phyloP scores from a whole-genome alignment of 2,888 invertebrate genomes.

The Caenorhabditis wallacei region DNA sequence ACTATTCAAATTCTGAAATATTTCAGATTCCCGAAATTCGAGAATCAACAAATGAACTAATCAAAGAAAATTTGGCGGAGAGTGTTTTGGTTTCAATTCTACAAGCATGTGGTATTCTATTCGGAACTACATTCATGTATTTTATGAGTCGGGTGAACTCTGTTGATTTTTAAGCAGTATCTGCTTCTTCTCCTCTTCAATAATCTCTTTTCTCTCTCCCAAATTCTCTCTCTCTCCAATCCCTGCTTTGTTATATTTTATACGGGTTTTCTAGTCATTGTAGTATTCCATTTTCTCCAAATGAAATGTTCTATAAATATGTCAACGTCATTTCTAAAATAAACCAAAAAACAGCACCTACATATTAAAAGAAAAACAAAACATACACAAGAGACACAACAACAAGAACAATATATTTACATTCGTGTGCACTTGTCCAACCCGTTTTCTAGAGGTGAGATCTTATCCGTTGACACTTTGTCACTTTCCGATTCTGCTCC shows the following conservation, averaged over 20 bases:
- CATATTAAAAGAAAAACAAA: neutral
- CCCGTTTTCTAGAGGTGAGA: conserved; percentile 54
- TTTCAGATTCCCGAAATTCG: conserved; percentile 81
- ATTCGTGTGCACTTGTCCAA: conserved; percentile 46
- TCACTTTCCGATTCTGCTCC: conserved; percentile 27
- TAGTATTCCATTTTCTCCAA: conserved; percentile 14
- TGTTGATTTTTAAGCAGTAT: conserved; percentile 62
- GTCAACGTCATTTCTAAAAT: conserved; percentile 16
- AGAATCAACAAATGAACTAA: conserved; percentile 78
- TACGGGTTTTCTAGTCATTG: conserved; percentile 52
- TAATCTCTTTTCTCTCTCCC: conserved; percentile 3
- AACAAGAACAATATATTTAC: conserved; percentile 28
- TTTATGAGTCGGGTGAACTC: conserved; percentile 72
- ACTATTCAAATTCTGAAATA: neutral
- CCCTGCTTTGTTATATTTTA: conserved; percentile 41
- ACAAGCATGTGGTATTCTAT: conserved; percentile 73
- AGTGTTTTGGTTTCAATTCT: conserved; percentile 74
- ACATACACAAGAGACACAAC: conserved; percentile 22
- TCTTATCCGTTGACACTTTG: conserved; percentile 45
- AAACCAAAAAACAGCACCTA: conserved; percentile 29
- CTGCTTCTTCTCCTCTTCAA: conserved; percentile 19
- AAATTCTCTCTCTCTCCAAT: conserved; percentile 18
- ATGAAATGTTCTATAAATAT: conserved; percentile 20
- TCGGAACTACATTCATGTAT: conserved; percentile 77
- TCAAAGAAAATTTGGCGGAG: conserved; percentile 75